Conservation (phyloP, 2,113 vertebrate genomes). For the Sapayoa aenigma region DNA sequence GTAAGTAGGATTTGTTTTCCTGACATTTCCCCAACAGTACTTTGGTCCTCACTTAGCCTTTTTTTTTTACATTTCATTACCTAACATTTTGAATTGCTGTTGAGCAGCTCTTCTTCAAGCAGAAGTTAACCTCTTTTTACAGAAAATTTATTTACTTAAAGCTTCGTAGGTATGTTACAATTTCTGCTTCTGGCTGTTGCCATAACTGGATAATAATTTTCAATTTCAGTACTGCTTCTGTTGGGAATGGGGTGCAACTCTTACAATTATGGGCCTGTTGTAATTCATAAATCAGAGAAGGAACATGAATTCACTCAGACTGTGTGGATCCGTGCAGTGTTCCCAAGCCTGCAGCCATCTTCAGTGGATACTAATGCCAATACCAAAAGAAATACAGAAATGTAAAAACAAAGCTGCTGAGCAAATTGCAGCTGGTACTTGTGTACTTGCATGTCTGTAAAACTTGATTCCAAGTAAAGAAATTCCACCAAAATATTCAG, state of each 20-base stretch:
- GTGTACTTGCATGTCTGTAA: neutral
- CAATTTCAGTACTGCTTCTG: neutral
- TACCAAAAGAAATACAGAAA: neutral
- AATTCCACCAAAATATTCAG: neutral
- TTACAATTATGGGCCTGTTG: neutral
- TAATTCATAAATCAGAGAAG: neutral
- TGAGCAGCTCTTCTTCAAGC: neutral
- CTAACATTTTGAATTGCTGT: neutral
- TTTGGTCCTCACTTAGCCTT: neutral
- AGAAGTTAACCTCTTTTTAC: neutral
- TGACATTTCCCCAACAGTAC: neutral
- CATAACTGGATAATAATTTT: neutral
- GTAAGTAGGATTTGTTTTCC: neutral
- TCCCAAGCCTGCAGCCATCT: neutral
- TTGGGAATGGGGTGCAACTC: neutral
- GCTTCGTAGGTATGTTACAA: neutral
- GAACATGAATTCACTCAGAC: neutral
- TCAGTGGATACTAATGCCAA: neutral
- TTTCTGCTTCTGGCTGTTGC: neutral
- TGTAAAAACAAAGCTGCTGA: neutral
- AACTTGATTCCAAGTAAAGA: neutral
- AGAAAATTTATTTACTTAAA: neutral
- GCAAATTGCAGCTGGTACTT: neutral
- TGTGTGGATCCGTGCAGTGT: neutral
- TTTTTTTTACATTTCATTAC: neutral